Evolutionary conservation across 2,797 vertebrate species (phyloP), one percentile per base, ranked within the genome.

Genomic region (Rhinoraja longicauda): DNA sequence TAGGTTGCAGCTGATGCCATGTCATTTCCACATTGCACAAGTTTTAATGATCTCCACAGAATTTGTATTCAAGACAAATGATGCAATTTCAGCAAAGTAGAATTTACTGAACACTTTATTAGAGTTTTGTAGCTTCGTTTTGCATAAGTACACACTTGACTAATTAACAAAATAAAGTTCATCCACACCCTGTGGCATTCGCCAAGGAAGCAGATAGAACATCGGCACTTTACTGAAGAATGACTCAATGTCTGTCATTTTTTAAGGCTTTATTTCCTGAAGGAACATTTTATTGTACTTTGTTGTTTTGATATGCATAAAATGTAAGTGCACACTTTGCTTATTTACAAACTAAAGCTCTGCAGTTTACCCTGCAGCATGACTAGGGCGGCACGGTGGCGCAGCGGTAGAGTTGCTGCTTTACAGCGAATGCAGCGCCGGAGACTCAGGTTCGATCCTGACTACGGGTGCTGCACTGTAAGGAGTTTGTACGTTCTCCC

Each of bases 311-410:
- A 75, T 92, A 73, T 92, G 90, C 70, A 73, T 75, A 90, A 70
- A 90, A 90, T 70, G 19, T 21, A 29, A 91, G 90, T 53, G 26
- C 36, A 24, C 21, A 73, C 36, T 75, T 57, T 10, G 4, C 39
- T 92, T 92, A 92, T 92, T 92, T 92, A 92, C 39, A 57, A 92
- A 92, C 62, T 67, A 67, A 88, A 88, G n/a, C 32, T 67, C n/a
- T 21, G 10, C 17, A 36, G 39, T 75, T 92, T 70, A 53, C 70
- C 90, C 70, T 75, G 39, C 26, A 39, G 90, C 45, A 75, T 75
- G 70, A 92, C n/a, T n/a, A n/a, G n/a, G n/a, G n/a, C n/a, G n/a
- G n/a, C n/a, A n/a, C n/a, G n/a, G n/a, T n/a, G n/a, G n/a, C n/a
- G n/a, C n/a, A n/a, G n/a, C n/a, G n/a, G n/a, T n/a, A n/a, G n/a